Evolutionary conservation across 1,140 invertebrate genomes (phyloP), one percentile per base, ranked within the genome.

Genomic region (Parasteatoda tepidariorum): DNA sequence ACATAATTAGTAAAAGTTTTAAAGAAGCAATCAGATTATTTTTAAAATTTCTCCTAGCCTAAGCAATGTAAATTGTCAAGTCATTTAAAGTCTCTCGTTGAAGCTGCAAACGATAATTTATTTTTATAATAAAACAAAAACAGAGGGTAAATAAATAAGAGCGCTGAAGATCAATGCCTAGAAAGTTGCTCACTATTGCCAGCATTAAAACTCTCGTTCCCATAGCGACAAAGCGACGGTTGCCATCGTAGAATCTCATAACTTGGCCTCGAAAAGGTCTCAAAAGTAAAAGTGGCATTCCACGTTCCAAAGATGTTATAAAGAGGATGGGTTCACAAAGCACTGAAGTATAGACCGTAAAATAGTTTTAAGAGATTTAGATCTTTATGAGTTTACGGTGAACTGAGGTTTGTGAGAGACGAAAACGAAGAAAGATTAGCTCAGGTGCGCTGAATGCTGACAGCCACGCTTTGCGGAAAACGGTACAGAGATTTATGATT

Each of bases 211-310:
- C 74, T 76, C 74, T n/a, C 30, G 74, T 76, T 33, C 26, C 74
- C 33, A 64, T 64, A 22, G 61, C 61, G 66, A 76, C 74, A 61
- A 66, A 66, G 61, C 61, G 34, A 54, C 61, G 38, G 59, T 76
- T 76, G 74, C 74, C 61, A 76, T 76, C 74, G 48, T 22, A 66
- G 61, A 31, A 62, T 76, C 74, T 76, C 74, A 76, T 76, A 76
- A 76, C 61, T 76, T 48, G 34, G 74, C 28, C 61, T 54, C 59
- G 74, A 59, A 64, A 73, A 76, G 59, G 64, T 41, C 38, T 76
- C 28, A 31, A 24, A 38, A 75, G 59, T 75, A 57, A 66, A 76
- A 76, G 74, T 76, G 34, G 74, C 61, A 76, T 76, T 76, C 38
- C 74, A 30, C 61, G 24, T 62, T 66, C 66, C 38, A 33, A 55